Conservation (phyloP, 2,113 vertebrate genomes). For the Capra hircus region DNA sequence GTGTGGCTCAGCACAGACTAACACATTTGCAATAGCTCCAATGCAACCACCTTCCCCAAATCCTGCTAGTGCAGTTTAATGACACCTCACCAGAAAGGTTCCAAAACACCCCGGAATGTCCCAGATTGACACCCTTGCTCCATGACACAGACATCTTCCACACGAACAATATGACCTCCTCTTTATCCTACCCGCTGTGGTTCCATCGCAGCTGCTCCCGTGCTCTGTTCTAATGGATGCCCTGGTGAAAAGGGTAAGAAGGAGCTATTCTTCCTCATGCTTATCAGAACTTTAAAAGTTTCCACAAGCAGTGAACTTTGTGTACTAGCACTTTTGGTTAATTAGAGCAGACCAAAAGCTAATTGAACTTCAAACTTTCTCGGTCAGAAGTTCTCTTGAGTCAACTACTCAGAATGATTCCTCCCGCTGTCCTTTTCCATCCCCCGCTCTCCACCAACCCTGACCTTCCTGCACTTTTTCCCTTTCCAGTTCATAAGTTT, state of each 20-base stretch:
- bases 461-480: not conserved
- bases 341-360: not conserved
- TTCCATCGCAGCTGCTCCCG: not conserved
- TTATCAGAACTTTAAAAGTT: not conserved
- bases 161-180: fast-evolving
- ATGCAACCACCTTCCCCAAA: not conserved
- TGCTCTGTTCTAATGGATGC: not conserved
- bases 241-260: not conserved
- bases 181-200: not conserved
- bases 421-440: not conserved
- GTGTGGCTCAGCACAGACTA: not conserved
- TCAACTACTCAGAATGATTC: not conserved
- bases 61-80: not conserved
- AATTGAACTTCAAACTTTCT: not conserved
- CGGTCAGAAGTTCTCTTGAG: not conserved
- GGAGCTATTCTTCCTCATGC: not conserved
- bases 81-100: not conserved
- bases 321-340: not conserved
- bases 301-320: not conserved
- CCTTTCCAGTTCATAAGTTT: not conserved
- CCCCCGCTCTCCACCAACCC: not conserved
- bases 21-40: not conserved
- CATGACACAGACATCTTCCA: too few species aligned
- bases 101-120: not conserved
- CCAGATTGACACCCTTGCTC: not conserved